A percentile compares a stretch with the other conserved stretches of the same genome.
Conservation (phyloP, 2,888 invertebrate genomes). For the Aspidiotus destructor region DNA sequence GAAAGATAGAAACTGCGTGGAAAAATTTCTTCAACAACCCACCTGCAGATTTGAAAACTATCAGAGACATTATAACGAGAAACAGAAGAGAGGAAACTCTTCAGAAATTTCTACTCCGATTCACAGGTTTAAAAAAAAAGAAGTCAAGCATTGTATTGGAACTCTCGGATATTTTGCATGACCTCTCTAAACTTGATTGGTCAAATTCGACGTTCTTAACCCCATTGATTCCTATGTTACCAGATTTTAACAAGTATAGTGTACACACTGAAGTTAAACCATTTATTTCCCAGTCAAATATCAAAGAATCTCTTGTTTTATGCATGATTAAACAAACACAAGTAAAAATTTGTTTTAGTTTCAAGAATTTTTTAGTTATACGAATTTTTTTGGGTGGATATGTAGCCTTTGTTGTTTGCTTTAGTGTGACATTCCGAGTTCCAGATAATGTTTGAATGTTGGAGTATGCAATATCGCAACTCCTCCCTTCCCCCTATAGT, state of each 20-base stretch:
- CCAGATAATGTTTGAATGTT: too few species aligned
- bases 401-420: too few species aligned
- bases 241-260: slow-evolving; percentile 1
- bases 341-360: too few species aligned
- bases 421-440: too few species aligned
- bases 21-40: slow-evolving; percentile 1
- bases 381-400: too few species aligned
- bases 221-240: not conserved
- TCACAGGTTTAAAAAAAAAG: not conserved
- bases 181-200: not conserved
- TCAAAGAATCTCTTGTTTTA: not conserved
- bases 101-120: not conserved
- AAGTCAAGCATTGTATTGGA: slow-evolving; percentile 4
- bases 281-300: not conserved
- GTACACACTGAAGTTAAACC: slow-evolving; percentile 1
- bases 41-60: not conserved
- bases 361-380: too few species aligned
- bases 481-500: too few species aligned
- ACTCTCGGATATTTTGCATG: not conserved
- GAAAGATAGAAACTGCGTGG: not conserved
- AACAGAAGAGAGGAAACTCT: not conserved
- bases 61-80: not conserved
- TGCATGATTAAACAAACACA: too few species aligned
- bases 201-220: not conserved
- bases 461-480: too few species aligned